These are phyloP conservation scores for Ploceus nigricollis DNA, from an alignment of 2,113 vertebrate genomes.

Conservation along the genomic window DNA sequence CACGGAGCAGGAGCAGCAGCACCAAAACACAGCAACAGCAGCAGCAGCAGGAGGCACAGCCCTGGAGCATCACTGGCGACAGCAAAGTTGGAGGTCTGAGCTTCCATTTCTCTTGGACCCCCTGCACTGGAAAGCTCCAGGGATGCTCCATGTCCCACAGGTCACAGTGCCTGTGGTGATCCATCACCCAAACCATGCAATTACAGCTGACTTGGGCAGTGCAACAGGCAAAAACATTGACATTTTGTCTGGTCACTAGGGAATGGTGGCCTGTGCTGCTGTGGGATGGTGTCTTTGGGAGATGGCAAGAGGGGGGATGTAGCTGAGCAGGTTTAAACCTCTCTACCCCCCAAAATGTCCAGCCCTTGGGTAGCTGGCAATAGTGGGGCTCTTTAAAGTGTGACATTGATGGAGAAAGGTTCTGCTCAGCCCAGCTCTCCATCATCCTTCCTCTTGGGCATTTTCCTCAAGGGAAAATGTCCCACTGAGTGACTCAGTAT, in stretches of 20 bases:
- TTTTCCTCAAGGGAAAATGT: not conserved
- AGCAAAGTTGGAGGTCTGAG: no score
- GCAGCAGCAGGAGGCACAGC: not conserved
- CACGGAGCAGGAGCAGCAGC: not conserved
- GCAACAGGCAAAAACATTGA: not conserved
- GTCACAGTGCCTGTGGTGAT: fast-evolving
- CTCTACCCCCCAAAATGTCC: fast-evolving
- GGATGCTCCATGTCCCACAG: fast-evolving
- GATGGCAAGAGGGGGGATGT: not conserved
- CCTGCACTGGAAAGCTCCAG: fast-evolving
- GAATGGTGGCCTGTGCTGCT: not conserved
- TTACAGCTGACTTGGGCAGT: not conserved
- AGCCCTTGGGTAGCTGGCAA: not conserved
- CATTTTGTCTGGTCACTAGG: not conserved
- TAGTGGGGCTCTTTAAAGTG: not conserved
- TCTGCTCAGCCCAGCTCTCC: not conserved
- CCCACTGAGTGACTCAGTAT: not conserved
- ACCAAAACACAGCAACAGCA: not conserved
- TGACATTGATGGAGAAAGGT: not conserved
- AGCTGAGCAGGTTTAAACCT: not conserved
- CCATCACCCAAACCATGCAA: fast-evolving
- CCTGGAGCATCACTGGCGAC: not conserved
- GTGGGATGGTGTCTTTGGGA: not conserved
- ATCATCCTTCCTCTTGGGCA: not conserved
- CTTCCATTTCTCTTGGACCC: no score